Evolutionary conservation across 2,888 invertebrate genomes (phyloP).

Genomic region (Lycia hirtaria): DNA sequence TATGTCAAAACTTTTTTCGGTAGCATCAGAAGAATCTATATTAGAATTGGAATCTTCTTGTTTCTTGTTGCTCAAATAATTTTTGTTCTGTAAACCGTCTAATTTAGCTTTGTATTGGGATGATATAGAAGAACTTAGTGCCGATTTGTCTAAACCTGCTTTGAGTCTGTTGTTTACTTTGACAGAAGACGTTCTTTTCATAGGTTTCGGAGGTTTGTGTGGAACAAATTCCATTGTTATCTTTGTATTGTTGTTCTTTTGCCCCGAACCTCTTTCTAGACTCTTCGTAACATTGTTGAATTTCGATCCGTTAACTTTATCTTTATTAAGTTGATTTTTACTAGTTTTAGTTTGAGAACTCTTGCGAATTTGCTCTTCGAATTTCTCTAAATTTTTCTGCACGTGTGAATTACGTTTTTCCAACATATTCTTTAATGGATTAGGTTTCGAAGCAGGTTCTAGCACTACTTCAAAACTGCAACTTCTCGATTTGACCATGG

Average conservation of each 20-base stretch:
- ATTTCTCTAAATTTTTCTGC: conserved; percentile 86
- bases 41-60: conserved; percentile 74
- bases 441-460: conserved; percentile 80
- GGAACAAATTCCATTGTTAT: conserved; percentile 86
- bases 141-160: conserved; percentile 73
- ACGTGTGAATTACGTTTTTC: conserved; percentile 81
- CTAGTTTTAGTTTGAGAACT: conserved; percentile 70
- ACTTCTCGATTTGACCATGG: conserved; percentile 81
- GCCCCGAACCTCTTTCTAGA: conserved; percentile 75
- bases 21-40: conserved; percentile 65
- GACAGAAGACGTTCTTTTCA: conserved; percentile 88
- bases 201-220: conserved; percentile 91
- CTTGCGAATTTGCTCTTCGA: conserved; percentile 83
- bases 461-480: conserved; percentile 83
- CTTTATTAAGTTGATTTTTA: conserved; percentile 77
- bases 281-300: conserved; percentile 77
- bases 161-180: conserved; percentile 83
- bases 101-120: conserved; percentile 81
- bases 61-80: conserved; percentile 67
- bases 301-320: conserved; percentile 73
- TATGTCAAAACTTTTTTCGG: conserved; percentile 86
- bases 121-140: conserved; percentile 73
- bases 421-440: conserved; percentile 76
- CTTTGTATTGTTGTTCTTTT: conserved; percentile 77
- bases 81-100: conserved; percentile 79